Evolutionary conservation across 2,797 vertebrate species (phyloP), one percentile per base, ranked within the genome.

Genomic region (Aeoliscus strigatus): DNA sequence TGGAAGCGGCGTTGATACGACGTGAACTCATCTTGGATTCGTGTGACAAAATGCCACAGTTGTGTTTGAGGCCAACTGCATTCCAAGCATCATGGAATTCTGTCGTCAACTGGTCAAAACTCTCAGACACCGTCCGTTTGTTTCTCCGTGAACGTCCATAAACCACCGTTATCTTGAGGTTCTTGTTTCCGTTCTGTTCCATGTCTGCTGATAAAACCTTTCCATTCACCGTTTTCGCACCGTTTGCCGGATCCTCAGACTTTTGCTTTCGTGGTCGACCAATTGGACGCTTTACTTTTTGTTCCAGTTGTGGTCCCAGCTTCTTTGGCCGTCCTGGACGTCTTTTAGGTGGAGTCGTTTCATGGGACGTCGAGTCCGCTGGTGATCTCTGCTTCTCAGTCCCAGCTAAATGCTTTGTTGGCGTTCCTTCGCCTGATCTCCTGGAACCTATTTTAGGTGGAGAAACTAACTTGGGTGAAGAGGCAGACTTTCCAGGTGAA

Each of bases 301-400:
- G 91, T 53, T 94, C 89, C 52, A 91, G 84, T 59, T 91, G 92
- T 55, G 92, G 90, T 51, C 93, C 91, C 60, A 94, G 77, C 82
- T 96, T 97, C 80, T 94, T 96, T 43, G 93, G 93, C 25, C 94
- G 89, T 9, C 92, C 92, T 11, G 91, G 93, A 47, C 91, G 92
- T 71, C 93, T 90, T 88, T 97, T 96, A 48, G 84, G 81, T 60
- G 88, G 85, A n/a, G 56, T 67, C 23, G 42, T 77, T 81, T 77
- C 87, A 71, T 60, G 82, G 70, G 69, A 73, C 76, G 56, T 9
- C 7, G 66, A 61, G 6, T 66, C 75, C 59, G 84, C 42, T 4
- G 58, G 42, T 12, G 66, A 74, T 39, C 47, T 65, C 17, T 56
- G 61, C 28, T 18, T 49, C 31, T 80, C 80, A 36, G 39, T 31